Percentiles rank a stretch among this genome's conserved stretches.
These are phyloP conservation scores for Ammospiza caudacuta DNA, from an alignment of 2,113 vertebrate genomes.

Conservation along the genomic window DNA sequence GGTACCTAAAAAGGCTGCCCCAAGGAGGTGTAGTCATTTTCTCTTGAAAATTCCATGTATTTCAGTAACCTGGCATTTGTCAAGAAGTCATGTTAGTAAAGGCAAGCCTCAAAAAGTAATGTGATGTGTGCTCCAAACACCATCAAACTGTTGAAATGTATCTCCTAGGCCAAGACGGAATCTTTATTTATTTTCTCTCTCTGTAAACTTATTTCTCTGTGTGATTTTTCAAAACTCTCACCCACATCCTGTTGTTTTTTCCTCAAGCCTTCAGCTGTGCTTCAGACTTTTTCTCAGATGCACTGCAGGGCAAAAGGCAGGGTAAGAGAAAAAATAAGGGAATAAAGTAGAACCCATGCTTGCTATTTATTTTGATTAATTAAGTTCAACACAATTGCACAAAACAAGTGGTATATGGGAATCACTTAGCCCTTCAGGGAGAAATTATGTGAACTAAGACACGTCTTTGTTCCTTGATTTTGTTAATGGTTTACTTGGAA, in stretches of 20 bases:
- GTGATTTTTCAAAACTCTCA: conserved; percentile 33
- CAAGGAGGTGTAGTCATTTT: not conserved
- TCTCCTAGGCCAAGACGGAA: not conserved
- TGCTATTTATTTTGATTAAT: not conserved
- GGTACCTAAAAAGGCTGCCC: not conserved
- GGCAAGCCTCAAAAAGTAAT: not conserved
- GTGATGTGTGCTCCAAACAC: not conserved
- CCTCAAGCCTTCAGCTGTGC: not conserved
- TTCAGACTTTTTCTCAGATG: not conserved
- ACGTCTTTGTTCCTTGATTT: not conserved
- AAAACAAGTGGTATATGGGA: not conserved
- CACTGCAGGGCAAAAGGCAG: not conserved
- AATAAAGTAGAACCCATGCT: not conserved
- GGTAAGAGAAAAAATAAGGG: not conserved
- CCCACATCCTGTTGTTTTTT: not conserved
- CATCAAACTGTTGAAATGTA: conserved; percentile 34
- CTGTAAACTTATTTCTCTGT: not conserved
- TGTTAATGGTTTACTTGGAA: not conserved
- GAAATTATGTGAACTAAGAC: not conserved
- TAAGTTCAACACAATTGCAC: not conserved
- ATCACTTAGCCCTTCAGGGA: not conserved
- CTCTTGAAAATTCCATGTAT: not conserved
- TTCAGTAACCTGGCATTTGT: not conserved
- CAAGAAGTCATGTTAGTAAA: not conserved
- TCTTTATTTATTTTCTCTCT: not conserved